phyloP scores from a whole-genome alignment of 2,797 vertebrate genomes.

The Arnoldichthys spilopterus region DNA sequence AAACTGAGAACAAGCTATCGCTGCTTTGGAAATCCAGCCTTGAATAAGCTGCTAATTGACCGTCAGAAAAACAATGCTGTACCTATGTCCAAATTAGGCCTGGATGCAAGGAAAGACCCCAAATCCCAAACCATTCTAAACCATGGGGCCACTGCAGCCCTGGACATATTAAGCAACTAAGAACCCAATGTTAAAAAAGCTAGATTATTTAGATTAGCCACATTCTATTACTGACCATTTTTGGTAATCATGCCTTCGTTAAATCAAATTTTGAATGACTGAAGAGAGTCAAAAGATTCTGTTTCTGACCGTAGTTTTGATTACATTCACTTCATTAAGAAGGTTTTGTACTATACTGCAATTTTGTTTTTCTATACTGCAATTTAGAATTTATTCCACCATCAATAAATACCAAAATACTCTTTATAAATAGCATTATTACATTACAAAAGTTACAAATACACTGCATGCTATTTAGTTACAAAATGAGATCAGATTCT shows the following conservation, averaged over 20 bases:
- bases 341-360: too few species aligned
- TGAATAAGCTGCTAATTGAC: slow-evolving; percentile 57
- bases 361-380: too few species aligned
- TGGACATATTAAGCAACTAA: neutral
- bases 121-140: slow-evolving; percentile 1
- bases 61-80: slow-evolving; percentile 50
- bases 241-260: neutral
- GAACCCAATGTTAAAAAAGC: neutral
- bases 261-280: neutral
- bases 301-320: too few species aligned
- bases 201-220: slow-evolving; percentile 8
- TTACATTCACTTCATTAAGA: neutral
- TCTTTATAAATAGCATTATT: too few species aligned
- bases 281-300: too few species aligned
- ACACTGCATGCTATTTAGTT: too few species aligned
- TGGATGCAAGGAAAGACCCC: neutral
- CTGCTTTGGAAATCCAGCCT: slow-evolving; percentile 54
- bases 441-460: too few species aligned
- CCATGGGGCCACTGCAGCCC: neutral
- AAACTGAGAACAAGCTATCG: slow-evolving; percentile 63
- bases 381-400: too few species aligned
- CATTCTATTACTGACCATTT: slow-evolving; percentile 1
- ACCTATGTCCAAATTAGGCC: slow-evolving; percentile 39
- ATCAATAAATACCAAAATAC: too few species aligned
- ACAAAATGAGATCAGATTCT: too few species aligned